phyloP scores from a whole-genome alignment of 1,140 invertebrate genomes.

The Riptortus pedestris region DNA sequence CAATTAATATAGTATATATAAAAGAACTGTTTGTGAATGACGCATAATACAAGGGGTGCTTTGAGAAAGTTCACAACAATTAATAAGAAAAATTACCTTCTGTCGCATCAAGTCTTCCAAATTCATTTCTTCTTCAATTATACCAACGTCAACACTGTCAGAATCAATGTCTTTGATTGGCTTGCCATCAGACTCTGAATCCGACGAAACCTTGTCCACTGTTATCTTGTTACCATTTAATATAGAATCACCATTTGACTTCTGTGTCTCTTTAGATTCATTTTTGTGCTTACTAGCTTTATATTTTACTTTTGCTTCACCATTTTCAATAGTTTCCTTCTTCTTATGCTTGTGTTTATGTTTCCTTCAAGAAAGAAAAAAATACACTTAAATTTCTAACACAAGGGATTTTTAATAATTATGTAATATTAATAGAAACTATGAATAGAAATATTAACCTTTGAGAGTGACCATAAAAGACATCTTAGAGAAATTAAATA shows the following conservation, averaged over 20 bases:
- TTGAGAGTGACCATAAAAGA: no score
- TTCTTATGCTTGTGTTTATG: conserved; percentile 40
- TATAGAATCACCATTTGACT: conserved; percentile 24
- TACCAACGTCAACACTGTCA: conserved; percentile 56
- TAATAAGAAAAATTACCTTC: conserved; percentile 59
- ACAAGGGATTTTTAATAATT: no score
- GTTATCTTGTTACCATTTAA: conserved; percentile 25
- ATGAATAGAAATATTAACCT: no score
- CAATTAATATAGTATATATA: no score
- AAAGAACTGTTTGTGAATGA: no score
- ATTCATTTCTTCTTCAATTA: conserved; percentile 76
- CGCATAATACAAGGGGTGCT: no score
- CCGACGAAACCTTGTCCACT: conserved; percentile 30
- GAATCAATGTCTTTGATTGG: conserved; percentile 56
- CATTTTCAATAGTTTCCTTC: conserved; percentile 38
- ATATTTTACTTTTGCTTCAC: conserved; percentile 35
- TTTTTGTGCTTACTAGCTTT: conserved; percentile 34
- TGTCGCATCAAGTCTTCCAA: conserved; percentile 79
- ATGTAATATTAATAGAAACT: no score
- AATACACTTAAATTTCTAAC: conserved; percentile 31
- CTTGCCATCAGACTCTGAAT: conserved; percentile 53
- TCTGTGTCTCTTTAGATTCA: conserved; percentile 17
- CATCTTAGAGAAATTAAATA: no score
- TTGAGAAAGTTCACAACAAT: no score
- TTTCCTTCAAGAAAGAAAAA: conserved; percentile 35